phyloP scores from a whole-genome alignment of 1,140 invertebrate genomes.

The Apis florea region DNA sequence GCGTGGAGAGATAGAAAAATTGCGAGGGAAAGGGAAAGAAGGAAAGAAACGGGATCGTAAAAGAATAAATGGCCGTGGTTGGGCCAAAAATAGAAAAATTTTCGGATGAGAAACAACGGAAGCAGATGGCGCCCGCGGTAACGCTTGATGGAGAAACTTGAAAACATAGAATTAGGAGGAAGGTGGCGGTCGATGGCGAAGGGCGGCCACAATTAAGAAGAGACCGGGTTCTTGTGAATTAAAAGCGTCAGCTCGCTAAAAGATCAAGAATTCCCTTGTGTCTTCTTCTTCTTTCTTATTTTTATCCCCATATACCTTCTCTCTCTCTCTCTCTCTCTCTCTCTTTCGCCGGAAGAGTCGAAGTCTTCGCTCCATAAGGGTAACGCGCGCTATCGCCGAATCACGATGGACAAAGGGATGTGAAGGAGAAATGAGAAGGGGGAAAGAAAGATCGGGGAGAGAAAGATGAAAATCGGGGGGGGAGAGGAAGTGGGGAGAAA shows the following conservation, averaged over 20 bases:
- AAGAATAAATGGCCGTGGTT: not conserved
- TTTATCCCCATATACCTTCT: not conserved
- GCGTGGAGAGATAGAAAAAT: not conserved
- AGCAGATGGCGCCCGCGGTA: constrained; percentile 17
- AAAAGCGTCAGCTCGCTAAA: constrained; percentile 74
- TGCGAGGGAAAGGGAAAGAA: no score
- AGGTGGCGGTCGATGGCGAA: constrained; percentile 15
- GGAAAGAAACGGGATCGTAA: not conserved
- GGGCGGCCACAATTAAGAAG: constrained; percentile 67
- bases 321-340: no score
- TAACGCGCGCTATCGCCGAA: not conserved
- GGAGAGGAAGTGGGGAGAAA: not conserved
- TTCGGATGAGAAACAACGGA: constrained; percentile 21
- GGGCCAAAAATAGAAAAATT: constrained; percentile 30
- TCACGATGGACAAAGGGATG: not conserved
- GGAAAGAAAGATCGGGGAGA: not conserved
- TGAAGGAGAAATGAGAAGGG: not conserved
- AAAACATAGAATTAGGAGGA: constrained; percentile 55
- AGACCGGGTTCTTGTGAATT: constrained; percentile 69
- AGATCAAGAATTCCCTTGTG: constrained; percentile 72
- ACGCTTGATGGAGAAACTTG: constrained; percentile 11
- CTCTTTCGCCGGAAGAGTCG: not conserved
- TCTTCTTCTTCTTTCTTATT: constrained; percentile 54
- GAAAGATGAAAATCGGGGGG: not conserved
- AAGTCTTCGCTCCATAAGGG: not conserved